A percentile compares a stretch with the other conserved stretches of the same genome.
phyloP scores from a whole-genome alignment of 2,888 invertebrate genomes.

The Netelia melanura region DNA sequence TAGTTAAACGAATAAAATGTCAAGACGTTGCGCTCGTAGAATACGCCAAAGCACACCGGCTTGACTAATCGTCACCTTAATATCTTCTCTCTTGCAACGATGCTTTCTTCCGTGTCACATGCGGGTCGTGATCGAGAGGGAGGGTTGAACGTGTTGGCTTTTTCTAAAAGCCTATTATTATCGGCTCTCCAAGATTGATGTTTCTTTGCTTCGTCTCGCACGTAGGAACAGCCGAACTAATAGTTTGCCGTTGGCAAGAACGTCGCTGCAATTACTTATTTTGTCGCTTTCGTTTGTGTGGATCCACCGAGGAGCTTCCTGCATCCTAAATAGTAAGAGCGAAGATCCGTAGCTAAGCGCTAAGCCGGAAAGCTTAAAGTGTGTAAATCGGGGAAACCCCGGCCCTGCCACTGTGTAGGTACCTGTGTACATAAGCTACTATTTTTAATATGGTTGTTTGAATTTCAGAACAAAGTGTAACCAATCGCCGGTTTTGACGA shows the following conservation, averaged over 20 bases:
- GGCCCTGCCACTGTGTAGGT: too few species aligned
- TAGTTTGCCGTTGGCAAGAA: conserved; percentile 8
- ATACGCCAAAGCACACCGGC: not conserved
- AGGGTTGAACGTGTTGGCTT: conserved; percentile 37
- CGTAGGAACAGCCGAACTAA: conserved; percentile 14
- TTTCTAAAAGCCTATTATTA: conserved; percentile 35
- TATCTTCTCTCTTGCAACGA: conserved; percentile 16
- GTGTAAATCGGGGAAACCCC: too few species aligned
- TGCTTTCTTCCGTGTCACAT: conserved; percentile 5
- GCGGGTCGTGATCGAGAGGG: conserved; percentile 1
- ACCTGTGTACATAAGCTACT: too few species aligned
- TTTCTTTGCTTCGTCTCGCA: conserved; percentile 3
- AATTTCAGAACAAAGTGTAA: too few species aligned
- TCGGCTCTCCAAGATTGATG: conserved; percentile 57
- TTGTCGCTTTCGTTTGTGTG: conserved; percentile 54
- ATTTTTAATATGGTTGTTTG: too few species aligned
- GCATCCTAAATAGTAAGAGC: conserved; percentile 62
- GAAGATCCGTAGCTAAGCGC: conserved; percentile 11
- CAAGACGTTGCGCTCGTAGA: not conserved
- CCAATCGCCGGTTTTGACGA: too few species aligned
- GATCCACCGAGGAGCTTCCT: conserved; percentile 28
- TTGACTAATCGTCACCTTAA: conserved; percentile 52
- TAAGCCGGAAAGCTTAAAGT: conserved; percentile 11
- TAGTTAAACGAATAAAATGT: not conserved
- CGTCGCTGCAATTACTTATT: conserved; percentile 54